Percentiles rank a stretch among this genome's conserved stretches.
Evolutionary conservation across 2,888 invertebrate species (phyloP).

Genomic region (Lottia scabra): DNA sequence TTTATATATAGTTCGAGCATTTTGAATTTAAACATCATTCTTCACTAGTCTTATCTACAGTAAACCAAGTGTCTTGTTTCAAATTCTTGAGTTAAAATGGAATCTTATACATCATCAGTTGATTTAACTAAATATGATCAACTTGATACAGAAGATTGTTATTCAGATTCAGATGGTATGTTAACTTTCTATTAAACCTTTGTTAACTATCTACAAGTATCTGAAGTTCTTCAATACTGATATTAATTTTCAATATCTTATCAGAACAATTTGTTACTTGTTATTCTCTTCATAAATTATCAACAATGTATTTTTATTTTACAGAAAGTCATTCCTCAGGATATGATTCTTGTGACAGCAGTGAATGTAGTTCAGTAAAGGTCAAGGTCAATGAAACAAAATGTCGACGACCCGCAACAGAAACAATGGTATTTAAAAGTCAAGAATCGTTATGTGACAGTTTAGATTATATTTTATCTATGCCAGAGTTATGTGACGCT

Average conservation of each 20-base stretch:
- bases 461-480: background rate
- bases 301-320: background rate
- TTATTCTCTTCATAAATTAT: background rate
- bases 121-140: background rate
- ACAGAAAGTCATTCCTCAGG: background rate
- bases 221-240: background rate
- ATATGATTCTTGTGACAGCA: slow-evolving; percentile 1
- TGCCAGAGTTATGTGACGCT: background rate
- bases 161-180: slow-evolving; percentile 1
- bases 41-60: background rate
- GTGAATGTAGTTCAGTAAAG: background rate
- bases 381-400: no score
- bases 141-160: background rate
- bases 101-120: background rate
- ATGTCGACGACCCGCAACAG: background rate
- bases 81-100: background rate
- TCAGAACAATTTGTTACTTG: no score
- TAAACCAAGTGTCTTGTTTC: no score
- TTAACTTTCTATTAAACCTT: background rate
- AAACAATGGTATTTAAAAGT: slow-evolving; percentile 1
- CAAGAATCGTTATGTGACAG: background rate
- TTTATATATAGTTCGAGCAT: background rate
- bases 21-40: background rate
- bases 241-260: no score
- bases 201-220: background rate